Base-by-base conservation (phyloP, 1,140 invertebrate genomes). In the Zaprionus taronus region DNA sequence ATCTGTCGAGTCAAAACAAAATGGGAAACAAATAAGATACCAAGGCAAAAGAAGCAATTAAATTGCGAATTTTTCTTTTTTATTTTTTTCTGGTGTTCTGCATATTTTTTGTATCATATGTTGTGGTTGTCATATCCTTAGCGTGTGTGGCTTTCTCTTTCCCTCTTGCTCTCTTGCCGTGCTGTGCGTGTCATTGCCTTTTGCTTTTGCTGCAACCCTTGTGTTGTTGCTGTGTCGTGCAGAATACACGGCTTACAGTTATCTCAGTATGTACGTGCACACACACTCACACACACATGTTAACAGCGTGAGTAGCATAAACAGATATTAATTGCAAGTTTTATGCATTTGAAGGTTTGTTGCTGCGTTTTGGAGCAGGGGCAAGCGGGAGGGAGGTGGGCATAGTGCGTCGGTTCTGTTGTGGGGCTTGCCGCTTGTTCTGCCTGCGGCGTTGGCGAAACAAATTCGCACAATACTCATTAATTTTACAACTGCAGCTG, bases 171-270 rank as follows among this genome's bases (percentile, higher is more conserved):
- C 55, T 68, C 38, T 60, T 24, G 20, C 41, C 26, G 11, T 11
- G n/a, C 41, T 56, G 65, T 70, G 51, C 62, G 72, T 49, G 64
- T 67, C 53, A 31, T 47, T 57, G 38, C 36, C 53, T 67, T 57
- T 57, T 24, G 56, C 56, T 28, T 56, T 26, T 56, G 2, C 26
- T 34, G 44, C 73, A 76, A 76, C 73, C 73, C 73, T 28, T 56
- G 51, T 26, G 20, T 24, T 17, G 26, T 51, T 47, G 47, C 51
- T 63, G 12, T 58, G 14, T 75, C 58, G 44, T 58, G 58, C 47
- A 11, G 53, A 73, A 63, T 75, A 57, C 69, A 36, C 41, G 24
- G 28, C 11, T 62, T 73, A 47, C 66, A 74, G 41, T 61, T 70
- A 55, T 64, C 22, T 49, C 47, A 41, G 15, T 36, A 64, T 28